Evolutionary conservation across 2,113 vertebrate genomes (phyloP), one percentile per base, ranked within the genome.

Genomic region (Hypomesus transpacificus): DNA sequence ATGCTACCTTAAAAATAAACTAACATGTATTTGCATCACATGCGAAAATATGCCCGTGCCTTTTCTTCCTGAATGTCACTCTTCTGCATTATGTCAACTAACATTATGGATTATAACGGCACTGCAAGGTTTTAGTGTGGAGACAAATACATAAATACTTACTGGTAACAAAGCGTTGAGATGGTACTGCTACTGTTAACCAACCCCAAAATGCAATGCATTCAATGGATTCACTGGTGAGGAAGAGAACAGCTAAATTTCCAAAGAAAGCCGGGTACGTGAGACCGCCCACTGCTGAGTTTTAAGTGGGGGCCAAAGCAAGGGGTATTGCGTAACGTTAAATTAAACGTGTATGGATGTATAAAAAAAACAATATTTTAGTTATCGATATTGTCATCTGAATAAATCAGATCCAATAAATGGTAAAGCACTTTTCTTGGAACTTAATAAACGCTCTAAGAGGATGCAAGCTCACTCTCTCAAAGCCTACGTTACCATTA

Each of bases 231-330:
- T 78, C 75, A 52, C 14, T 1, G 65, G 74, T 0, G 52, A 87
- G 71, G 77, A 78, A 83, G 58, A 68, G 18, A 61, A 1, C 39
- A 56, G 46, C 2, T 53, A 2, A 68, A 73, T 85, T 89, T 88
- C 86, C 81, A 64, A 73, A 68, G 0, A n/a, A 77, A 68, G 81
- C 75, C 70, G 80, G 39, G 73, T n/a, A 18, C 54, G 52, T 75
- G 2, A 71, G n/a, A 61, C 84, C 78, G 76, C 84, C 86, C 77
- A 74, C 75, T 68, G 0, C 14, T 53, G 24, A 58, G 4, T 58
- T 58, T 13, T 53, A 18, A 58, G 4, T 58, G 21, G 57, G 22
- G n/a, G 57, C n/a, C 9, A 58, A 58, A 58, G 3, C 5, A 58
- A 58, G n/a, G n/a, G 57, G 1, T 2, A 1, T n/a, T 4, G 9